These are phyloP conservation scores for Euschistus heros DNA, from an alignment of 1,140 invertebrate genomes.

Conservation along the genomic window DNA sequence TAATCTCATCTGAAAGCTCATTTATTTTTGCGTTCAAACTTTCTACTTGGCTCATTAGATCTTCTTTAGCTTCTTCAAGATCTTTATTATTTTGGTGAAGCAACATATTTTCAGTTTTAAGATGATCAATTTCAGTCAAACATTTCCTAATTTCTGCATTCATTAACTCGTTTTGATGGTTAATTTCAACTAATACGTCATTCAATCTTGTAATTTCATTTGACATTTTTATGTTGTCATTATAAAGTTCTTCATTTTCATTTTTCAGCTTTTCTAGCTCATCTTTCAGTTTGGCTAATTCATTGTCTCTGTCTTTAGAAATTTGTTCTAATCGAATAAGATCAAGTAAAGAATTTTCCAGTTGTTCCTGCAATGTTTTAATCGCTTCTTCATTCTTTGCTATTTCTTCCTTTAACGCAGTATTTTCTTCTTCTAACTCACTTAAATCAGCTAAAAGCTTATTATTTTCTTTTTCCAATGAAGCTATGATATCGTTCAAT, in stretches of 20 bases:
- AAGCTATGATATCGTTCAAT: not conserved
- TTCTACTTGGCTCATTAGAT: not conserved
- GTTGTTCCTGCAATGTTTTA: not conserved
- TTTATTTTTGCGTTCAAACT: not conserved
- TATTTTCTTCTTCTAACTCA: not conserved
- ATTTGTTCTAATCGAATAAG: constrained; percentile 2
- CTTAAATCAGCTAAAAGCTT: not conserved
- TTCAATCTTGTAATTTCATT: constrained; percentile 7
- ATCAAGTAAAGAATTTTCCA: constrained; percentile 12
- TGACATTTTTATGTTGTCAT: constrained; percentile 6
- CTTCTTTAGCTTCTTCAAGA: not conserved
- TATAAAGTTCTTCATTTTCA: not conserved
- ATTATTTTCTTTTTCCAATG: constrained; percentile 12
- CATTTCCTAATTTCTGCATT: not conserved
- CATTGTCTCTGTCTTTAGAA: not conserved
- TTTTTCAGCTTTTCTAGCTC: not conserved
- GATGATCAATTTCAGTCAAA: not conserved
- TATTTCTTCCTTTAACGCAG: not conserved
- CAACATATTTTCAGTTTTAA: not conserved
- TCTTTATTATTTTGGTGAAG: not conserved
- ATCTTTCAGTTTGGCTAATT: not conserved
- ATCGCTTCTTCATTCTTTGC: constrained; percentile 7
- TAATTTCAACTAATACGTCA: not conserved
- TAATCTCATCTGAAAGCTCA: not conserved
- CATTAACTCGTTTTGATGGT: not conserved